These are phyloP conservation scores for Oncorhynchus masou DNA, from an alignment of 2,113 vertebrate species.

Conservation along the genomic window DNA sequence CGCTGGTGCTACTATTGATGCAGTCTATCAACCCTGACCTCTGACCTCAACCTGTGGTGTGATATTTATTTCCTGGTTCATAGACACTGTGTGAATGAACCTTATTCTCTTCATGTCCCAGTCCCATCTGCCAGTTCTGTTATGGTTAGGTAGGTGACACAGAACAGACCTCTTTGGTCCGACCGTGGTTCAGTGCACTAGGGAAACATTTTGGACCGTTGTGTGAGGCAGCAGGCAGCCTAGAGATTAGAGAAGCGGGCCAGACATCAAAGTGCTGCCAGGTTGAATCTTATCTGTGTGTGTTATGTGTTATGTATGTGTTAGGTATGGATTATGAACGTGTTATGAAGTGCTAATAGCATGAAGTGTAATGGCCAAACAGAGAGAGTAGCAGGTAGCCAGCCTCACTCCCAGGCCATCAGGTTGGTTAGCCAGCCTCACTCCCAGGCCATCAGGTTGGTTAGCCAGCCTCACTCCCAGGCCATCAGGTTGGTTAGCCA, in stretches of 20 bases:
- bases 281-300: too few species aligned
- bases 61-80: too few species aligned
- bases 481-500: too few species aligned
- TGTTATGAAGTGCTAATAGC: not conserved
- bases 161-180: conserved; percentile 10
- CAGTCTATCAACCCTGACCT: conserved; percentile 25
- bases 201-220: not conserved
- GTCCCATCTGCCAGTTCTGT: not conserved
- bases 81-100: conserved; percentile 16
- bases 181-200: not conserved
- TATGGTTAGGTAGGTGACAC: conserved; percentile 9
- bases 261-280: too few species aligned
- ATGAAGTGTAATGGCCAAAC: not conserved
- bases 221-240: not conserved
- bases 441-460: too few species aligned
- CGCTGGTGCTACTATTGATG: conserved; percentile 1
- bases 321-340: too few species aligned
- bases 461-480: too few species aligned
- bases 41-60: not conserved
- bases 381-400: not conserved
- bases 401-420: not conserved
- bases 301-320: too few species aligned
- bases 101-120: conserved; percentile 23
- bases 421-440: not conserved
- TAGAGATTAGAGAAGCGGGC: too few species aligned